A percentile compares a stretch with the other conserved stretches of the same genome.
These are phyloP conservation scores for Griposia aprilina DNA, from an alignment of 2,888 invertebrate species.

Conservation along the genomic window DNA sequence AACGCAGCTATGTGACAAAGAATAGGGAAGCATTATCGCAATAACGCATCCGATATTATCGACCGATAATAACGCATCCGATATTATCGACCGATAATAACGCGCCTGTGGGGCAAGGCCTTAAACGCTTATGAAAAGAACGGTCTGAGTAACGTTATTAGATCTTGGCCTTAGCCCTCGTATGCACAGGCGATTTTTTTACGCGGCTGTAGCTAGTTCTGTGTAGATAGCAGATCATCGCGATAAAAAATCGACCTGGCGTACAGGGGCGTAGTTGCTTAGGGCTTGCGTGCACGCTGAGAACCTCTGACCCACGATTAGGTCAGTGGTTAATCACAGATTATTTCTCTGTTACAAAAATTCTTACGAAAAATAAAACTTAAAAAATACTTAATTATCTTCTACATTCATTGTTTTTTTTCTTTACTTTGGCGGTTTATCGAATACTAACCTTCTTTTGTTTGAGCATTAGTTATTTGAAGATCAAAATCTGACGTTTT, in stretches of 20 bases:
- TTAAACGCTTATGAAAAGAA: not conserved
- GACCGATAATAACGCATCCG: too few species aligned
- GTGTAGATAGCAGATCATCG: too few species aligned
- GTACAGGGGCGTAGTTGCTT: not conserved
- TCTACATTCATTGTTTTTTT: too few species aligned
- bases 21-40: too few species aligned
- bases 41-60: too few species aligned
- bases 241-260: not conserved
- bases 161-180: not conserved
- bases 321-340: not conserved
- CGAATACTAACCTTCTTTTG: conserved; percentile 95
- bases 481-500: conserved; percentile 98
- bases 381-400: too few species aligned
- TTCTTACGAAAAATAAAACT: not conserved
- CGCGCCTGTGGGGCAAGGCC: too few species aligned
- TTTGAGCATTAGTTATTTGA: conserved; percentile 98
- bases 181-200: not conserved
- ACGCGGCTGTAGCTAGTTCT: too few species aligned
- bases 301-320: not conserved
- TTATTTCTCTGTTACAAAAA: not conserved
- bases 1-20: too few species aligned
- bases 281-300: too few species aligned
- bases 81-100: too few species aligned
- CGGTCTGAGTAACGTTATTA: not conserved
- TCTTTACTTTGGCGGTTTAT: not conserved